These are phyloP conservation scores for Upupa epops DNA, from an alignment of 2,113 vertebrate genomes.

Conservation along the genomic window DNA sequence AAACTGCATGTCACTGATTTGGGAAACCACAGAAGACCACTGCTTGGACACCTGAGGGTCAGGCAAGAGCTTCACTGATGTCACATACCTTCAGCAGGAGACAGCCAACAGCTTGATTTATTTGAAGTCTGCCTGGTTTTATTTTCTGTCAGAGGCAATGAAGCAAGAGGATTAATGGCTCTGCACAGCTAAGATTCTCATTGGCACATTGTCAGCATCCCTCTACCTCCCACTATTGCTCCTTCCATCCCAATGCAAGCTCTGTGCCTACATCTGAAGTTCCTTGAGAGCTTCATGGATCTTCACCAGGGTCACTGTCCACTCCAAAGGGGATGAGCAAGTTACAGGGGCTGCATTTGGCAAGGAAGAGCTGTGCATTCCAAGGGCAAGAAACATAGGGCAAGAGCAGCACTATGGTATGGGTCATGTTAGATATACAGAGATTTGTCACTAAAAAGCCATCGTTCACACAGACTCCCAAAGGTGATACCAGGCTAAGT, in stretches of 20 bases:
- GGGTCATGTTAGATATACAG: accelerated
- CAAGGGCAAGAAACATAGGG: accelerated
- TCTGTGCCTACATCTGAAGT: not conserved
- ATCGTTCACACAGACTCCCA: not conserved
- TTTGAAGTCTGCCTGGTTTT: not conserved
- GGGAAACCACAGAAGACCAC: not conserved
- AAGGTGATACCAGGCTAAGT: not conserved
- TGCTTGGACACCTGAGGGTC: not conserved
- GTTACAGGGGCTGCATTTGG: not conserved
- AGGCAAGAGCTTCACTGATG: not conserved
- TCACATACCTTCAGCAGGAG: not conserved
- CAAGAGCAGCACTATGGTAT: not conserved
- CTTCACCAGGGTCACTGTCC: not conserved
- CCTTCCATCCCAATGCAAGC: not conserved
- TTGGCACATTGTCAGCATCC: not conserved
- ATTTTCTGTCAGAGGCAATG: not conserved
- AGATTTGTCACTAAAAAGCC: not conserved
- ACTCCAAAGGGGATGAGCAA: not conserved
- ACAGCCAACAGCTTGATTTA: not conserved
- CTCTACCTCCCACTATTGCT: not conserved
- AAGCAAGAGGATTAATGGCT: not conserved
- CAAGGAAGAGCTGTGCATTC: not conserved
- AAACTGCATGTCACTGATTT: accelerated
- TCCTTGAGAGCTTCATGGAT: not conserved
- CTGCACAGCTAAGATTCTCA: not conserved